Base-by-base conservation (phyloP, 2,797 vertebrate genomes). In the Sphaeramia orbicularis region DNA sequence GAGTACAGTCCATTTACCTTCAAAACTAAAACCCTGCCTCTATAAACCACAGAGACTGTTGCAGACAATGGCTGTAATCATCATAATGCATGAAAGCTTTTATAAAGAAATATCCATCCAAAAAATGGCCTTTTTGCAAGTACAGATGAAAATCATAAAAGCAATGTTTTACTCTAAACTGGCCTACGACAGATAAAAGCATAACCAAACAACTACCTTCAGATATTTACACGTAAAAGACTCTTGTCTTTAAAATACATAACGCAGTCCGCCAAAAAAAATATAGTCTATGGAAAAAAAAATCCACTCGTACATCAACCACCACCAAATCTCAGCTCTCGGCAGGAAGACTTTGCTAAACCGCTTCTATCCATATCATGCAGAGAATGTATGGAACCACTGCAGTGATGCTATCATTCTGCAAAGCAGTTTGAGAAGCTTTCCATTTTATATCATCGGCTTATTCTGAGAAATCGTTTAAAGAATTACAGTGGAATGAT, bases 401-500 rank as follows among this genome's bases (percentile, higher is more conserved):
- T 55, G 66, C 64, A 42, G 77, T 8, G 59, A 86, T 80, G 63
- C 54, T 70, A 84, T 84, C 80, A 47, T 48, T 84, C 60, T 78
- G 53, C 30, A 18, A 48, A 85, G 80, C 77, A 75, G 47, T 55
- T 38, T 69, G 51, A 77, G 74, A 65, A 37, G 81, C 77, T 84
- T 78, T 68, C 52, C 63, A 48, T 67, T 85, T 86, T 64, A 76
- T 70, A 78, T 57, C 73, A 63, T 19, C 42, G 15, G 74, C 67
- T 83, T 85, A 86, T 74, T 68, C 70, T 11, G 50, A 72, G 60
- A 78, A 87, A 79, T 64, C 47, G 40, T 83, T 86, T 74, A 59
- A 76, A 77, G 81, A 58, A 72, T 85, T 78, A 73, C 57, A 53
- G 50, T 49, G 65, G 52, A 71, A 75, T 78, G 81, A 82, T 71